Evolutionary conservation across 2,888 invertebrate species (phyloP), one percentile per base, ranked within the genome.

Genomic region (Gnatocerus cornutus): DNA sequence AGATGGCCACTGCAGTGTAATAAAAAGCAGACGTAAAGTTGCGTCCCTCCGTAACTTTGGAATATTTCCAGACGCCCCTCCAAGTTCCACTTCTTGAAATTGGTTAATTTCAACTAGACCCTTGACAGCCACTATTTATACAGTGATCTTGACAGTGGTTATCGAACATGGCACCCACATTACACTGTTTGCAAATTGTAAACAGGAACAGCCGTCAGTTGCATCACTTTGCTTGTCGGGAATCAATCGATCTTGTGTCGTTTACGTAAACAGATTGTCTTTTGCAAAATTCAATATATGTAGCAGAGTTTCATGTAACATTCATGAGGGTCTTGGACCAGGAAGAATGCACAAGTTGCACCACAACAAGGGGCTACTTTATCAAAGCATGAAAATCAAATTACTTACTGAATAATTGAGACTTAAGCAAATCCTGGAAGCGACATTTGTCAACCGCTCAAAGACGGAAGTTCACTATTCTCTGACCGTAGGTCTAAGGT

Each of bases 141-240:
- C 64, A 48, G 68, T 48, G 59, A 59, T 70, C 73, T 70, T 74
- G 71, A 73, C 73, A 73, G 65, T 70, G 70, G 68, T 72, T 63
- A 59, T 71, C 66, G 70, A 63, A 55, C 65, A 53, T 63, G 29
- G 71, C 71, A 67, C 73, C 73, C 73, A 69, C 71, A 50, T 48
- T 61, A 33, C 43, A 56, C 56, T 39, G 55, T 55, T 59, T 59
- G 62, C 50, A 46, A 62, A 50, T 62, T 62, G 62, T 62, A 21
- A 62, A 50, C 10, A 62, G 30, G 45, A 21, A 29, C 16, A 14
- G 37, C 43, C 45, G 45, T 58, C 43, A 30, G 43, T 41, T 41
- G 37, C 21, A 21, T 21, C 21, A 21, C 21, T 21, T 16, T 55
- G 43, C 21, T 7, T n/a, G 46, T 16, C 13, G 13, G 46, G 13